These are phyloP conservation scores for Theristus sp. DNA, from an alignment of 2,888 invertebrate species.

Conservation along the genomic window DNA sequence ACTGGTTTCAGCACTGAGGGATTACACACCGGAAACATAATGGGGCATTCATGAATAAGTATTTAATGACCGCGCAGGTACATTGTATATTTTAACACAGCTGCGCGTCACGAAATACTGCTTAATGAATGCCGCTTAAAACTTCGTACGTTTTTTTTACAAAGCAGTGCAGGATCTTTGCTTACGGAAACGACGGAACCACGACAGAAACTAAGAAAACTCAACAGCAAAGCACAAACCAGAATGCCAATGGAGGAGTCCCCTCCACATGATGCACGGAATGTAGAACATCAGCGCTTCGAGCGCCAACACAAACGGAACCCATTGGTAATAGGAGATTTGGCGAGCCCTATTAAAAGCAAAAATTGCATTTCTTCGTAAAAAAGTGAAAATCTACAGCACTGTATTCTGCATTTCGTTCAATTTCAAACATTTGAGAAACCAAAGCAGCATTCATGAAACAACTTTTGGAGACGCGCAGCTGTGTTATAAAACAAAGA, in stretches of 20 bases:
- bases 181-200: too few relatives aligned
- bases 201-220: background rate
- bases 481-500: background rate
- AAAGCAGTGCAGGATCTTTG: too few relatives aligned
- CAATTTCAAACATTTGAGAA: too few relatives aligned
- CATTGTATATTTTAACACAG: too few relatives aligned
- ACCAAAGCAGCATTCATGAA: too few relatives aligned
- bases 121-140: too few relatives aligned
- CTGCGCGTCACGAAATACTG: too few relatives aligned
- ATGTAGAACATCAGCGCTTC: constrained; percentile 38
- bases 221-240: constrained; percentile 13
- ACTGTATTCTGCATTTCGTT: background rate
- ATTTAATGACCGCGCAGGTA: background rate
- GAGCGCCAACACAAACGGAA: constrained; percentile 35
- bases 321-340: constrained; percentile 30
- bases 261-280: constrained; percentile 37
- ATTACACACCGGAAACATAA: too few relatives aligned
- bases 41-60: background rate
- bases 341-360: constrained; percentile 20
- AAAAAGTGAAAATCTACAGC: background rate
- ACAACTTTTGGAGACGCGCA: background rate
- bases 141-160: too few relatives aligned
- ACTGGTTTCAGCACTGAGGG: too few relatives aligned
- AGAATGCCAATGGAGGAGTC: constrained; percentile 33
- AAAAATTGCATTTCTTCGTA: background rate